Conservation (phyloP, 1,140 invertebrate species). For the Pseudomyrmex sp. region DNA sequence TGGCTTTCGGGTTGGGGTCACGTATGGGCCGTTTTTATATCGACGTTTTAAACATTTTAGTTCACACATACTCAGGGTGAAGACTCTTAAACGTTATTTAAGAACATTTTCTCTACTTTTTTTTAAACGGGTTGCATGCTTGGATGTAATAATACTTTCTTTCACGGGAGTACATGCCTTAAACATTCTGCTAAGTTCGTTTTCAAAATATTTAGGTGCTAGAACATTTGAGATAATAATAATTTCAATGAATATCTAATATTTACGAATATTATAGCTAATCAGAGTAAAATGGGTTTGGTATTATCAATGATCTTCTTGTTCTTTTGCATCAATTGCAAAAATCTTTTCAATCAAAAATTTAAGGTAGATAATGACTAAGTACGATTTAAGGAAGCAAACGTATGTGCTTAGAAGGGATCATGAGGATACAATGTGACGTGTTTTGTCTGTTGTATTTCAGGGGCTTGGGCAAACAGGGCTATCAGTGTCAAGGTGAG, state of each 20-base stretch:
- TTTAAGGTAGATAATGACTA: slow-evolving; percentile 60
- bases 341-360: slow-evolving; percentile 31
- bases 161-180: slow-evolving; percentile 46
- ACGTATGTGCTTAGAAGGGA: slow-evolving; percentile 81
- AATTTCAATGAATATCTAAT: too few relatives aligned
- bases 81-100: background rate
- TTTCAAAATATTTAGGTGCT: slow-evolving; percentile 29
- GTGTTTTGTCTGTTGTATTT: slow-evolving; percentile 88
- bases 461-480: slow-evolving; percentile 99
- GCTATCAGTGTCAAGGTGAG: slow-evolving; percentile 99
- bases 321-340: slow-evolving; percentile 20
- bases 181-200: slow-evolving; percentile 44
- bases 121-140: slow-evolving; percentile 61
- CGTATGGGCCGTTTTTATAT: too few relatives aligned
- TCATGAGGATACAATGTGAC: slow-evolving; percentile 83
- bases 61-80: background rate
- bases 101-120: background rate
- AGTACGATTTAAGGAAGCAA: slow-evolving; percentile 76
- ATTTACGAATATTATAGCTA: too few relatives aligned
- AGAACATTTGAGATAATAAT: background rate
- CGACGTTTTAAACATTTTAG: too few relatives aligned
- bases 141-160: slow-evolving; percentile 7
- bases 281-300: too few relatives aligned
- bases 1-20: too few relatives aligned
- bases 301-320: slow-evolving; percentile 17